These are phyloP conservation scores for Mormyrus proboscirostris DNA, from an alignment of 2,797 vertebrate species.

Conservation along the genomic window DNA sequence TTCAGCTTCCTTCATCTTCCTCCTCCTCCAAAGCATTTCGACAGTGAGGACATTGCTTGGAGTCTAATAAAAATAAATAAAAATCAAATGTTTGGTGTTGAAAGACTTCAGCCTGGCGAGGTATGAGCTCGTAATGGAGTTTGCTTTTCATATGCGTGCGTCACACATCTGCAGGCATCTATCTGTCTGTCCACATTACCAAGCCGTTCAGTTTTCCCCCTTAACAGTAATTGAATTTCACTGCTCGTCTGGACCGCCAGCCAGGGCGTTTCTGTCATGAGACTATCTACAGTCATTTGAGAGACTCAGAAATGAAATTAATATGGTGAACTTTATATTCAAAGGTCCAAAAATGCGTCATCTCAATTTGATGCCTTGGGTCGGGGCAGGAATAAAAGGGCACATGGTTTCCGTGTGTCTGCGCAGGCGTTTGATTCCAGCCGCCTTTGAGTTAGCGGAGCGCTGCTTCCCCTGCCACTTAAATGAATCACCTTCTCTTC, in stretches of 20 bases:
- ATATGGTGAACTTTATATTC: background rate
- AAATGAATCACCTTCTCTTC: background rate
- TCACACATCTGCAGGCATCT: background rate
- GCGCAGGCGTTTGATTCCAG: background rate
- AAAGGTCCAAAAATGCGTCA: background rate
- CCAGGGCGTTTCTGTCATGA: background rate
- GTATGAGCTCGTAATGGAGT: background rate
- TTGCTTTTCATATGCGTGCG: background rate
- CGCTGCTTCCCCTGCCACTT: background rate
- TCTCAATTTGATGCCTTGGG: background rate
- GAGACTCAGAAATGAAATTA: background rate
- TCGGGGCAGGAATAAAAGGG: background rate
- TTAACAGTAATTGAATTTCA: background rate
- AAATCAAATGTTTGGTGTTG: background rate
- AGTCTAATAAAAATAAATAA: background rate
- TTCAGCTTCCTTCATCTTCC: background rate
- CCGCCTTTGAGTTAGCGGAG: background rate
- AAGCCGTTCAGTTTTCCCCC: background rate
- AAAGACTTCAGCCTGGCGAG: background rate
- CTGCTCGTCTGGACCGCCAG: background rate
- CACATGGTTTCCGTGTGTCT: background rate
- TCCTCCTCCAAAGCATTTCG: background rate
- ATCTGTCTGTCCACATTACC: background rate
- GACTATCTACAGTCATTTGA: background rate
- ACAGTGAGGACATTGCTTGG: background rate